Evolutionary conservation across 2,797 vertebrate genomes (phyloP), one percentile per base, ranked within the genome.

Genomic region (Peromyscus attwateri): DNA sequence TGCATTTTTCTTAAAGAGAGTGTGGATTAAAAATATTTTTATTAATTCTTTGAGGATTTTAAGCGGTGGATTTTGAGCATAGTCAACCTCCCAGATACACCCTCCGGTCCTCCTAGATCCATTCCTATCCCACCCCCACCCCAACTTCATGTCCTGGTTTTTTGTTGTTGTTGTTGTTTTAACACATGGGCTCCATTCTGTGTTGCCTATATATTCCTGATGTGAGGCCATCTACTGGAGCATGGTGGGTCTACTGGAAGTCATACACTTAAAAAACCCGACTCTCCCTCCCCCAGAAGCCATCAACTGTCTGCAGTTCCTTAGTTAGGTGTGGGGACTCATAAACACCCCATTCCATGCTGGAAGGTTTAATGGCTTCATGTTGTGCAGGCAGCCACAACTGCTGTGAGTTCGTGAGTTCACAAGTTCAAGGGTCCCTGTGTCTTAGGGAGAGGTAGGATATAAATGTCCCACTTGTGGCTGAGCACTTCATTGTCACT

Each of bases 1-100:
- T 87, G 62, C 4, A 77, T 62, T 87, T 95, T 91, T 84, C 34
- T 80, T 88, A 81, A 81, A 84, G 12, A 90, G 34, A 66, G 27
- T 43, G 8, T 83, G 27, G 43, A 40, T 6, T 64, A 27, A 31
- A 64, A 43, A 31, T 64, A 64, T 43, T 19, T 77, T 83, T 40
- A 83, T 64, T 43, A 83, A 43, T 64, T 83, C 13, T 62, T 29
- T 83, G 40, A 29, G 13, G 40, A 23, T 29, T 49, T 1, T 9
- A 31, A 31, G 49, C 6, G 17, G 27, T 77, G 37, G 16, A 34
- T 84, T 66, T 21, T 31, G 9, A 21, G 60, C 37, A 71, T 21
- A 71, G 37, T 71, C 7, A 37, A 37, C 7, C 70, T 71, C 13
- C n/a, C 70, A 43, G 27, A 31, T 21, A 43, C 2, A 3, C 60